Conservation (phyloP, 1,140 invertebrate genomes). For the Trachymyrmex cornetzi region DNA sequence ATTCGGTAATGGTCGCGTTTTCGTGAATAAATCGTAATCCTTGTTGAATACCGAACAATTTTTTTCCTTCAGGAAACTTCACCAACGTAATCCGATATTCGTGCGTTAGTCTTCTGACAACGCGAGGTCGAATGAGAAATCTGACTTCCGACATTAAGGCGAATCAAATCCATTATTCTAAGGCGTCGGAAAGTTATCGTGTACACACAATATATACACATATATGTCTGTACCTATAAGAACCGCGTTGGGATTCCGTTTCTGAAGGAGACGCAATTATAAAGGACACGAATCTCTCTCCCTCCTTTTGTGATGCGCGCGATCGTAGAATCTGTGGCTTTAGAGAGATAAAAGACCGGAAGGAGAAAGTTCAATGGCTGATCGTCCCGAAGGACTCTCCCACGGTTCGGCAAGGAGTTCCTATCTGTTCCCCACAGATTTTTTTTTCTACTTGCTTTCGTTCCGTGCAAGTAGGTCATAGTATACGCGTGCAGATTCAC, state of each 20-base stretch:
- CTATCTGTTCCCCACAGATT: conserved; percentile 73
- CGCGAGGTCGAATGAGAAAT: conserved; percentile 17
- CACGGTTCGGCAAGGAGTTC: conserved; percentile 74
- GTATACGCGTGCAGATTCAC: conserved; percentile 55
- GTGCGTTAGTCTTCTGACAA: conserved; percentile 12
- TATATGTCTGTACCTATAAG: neutral
- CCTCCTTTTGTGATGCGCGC: conserved; percentile 67
- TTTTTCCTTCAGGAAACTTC: neutral
- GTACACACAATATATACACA: neutral
- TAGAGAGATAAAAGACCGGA: conserved; percentile 74
- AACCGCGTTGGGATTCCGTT: conserved; percentile 16
- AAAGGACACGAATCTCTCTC: conserved; percentile 56
- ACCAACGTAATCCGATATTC: conserved; percentile 34
- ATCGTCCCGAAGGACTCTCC: conserved; percentile 77
- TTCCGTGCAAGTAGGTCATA: conserved; percentile 68
- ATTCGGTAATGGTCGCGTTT: conserved; percentile 31
- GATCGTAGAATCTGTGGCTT: conserved; percentile 66
- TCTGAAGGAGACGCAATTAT: conserved; percentile 51
- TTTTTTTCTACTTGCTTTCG: conserved; percentile 60
- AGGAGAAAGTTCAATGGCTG: conserved; percentile 79
- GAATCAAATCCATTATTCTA: conserved; percentile 53
- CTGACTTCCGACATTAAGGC: conserved; percentile 50
- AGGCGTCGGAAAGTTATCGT: conserved; percentile 33
- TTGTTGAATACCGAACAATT: conserved; percentile 6
- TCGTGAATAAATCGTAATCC: neutral